These are phyloP conservation scores for Eurystomus gularis DNA, from an alignment of 2,113 vertebrate genomes.

Conservation along the genomic window DNA sequence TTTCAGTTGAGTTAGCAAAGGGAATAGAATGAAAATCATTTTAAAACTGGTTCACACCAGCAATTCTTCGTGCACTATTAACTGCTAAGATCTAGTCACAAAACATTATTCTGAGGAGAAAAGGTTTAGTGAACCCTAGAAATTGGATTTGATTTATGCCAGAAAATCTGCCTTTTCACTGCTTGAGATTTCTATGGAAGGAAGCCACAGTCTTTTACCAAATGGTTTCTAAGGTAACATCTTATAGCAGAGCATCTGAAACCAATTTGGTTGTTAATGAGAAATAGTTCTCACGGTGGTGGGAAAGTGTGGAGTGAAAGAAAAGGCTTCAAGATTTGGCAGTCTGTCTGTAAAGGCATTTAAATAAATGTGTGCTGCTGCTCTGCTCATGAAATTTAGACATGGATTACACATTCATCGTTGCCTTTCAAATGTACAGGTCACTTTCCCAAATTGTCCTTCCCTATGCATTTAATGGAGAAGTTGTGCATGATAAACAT, in stretches of 20 bases:
- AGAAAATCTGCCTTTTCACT: conserved; percentile 85
- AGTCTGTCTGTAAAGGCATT: conserved; percentile 67
- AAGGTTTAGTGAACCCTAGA: conserved; percentile 89
- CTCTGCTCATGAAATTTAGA: conserved; percentile 77
- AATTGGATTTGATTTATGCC: conserved; percentile 88
- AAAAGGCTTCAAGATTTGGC: conserved; percentile 74
- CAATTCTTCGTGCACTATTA: conserved; percentile 79
- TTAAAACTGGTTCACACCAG: conserved; percentile 79
- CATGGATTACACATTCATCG: conserved; percentile 17
- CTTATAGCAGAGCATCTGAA: conserved; percentile 85
- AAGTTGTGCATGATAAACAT: background rate
- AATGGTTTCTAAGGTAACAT: conserved; percentile 87
- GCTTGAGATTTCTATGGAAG: conserved; percentile 83
- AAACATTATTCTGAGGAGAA: conserved; percentile 83
- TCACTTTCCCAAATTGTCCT: background rate
- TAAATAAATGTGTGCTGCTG: conserved; percentile 66
- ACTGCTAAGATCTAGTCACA: conserved; percentile 80
- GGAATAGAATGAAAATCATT: conserved; percentile 71
- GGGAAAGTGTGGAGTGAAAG: conserved; percentile 84
- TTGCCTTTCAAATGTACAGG: background rate
- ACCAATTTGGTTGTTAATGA: conserved; percentile 91
- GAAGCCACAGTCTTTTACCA: conserved; percentile 82
- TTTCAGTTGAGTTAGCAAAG: conserved; percentile 63
- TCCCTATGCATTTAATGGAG: background rate
- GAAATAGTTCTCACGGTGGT: conserved; percentile 83